phyloP scores from a whole-genome alignment of 2,888 invertebrate genomes.

The Dynastes grantii region DNA sequence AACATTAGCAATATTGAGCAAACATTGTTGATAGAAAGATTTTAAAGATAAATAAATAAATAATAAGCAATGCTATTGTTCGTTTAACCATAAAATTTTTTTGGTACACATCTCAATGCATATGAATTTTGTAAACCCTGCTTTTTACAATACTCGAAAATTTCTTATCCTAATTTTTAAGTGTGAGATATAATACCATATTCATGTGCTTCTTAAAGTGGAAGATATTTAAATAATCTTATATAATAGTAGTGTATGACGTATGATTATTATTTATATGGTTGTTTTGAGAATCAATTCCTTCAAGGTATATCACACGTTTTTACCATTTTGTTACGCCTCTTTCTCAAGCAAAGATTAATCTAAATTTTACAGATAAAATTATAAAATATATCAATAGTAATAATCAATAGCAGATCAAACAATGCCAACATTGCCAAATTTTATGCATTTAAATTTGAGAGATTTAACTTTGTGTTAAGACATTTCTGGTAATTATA shows the following conservation, averaged over 20 bases:
- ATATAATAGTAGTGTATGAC: conserved; percentile 16
- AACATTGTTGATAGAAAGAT: too few relatives aligned
- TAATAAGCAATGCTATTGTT: too few relatives aligned
- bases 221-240: conserved; percentile 33
- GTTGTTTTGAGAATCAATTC: conserved; percentile 18
- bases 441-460: too few relatives aligned
- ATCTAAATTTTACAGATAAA: too few relatives aligned
- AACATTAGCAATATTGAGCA: too few relatives aligned
- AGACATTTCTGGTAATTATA: too few relatives aligned
- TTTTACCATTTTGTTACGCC: background rate
- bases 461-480: too few relatives aligned
- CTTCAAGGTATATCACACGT: conserved; percentile 31
- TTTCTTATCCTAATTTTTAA: conserved; percentile 9
- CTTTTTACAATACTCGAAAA: background rate
- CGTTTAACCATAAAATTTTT: too few relatives aligned
- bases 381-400: too few relatives aligned
- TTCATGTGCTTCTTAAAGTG: conserved; percentile 34
- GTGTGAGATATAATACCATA: conserved; percentile 15
- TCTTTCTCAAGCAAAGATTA: background rate
- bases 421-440: too few relatives aligned
- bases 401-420: too few relatives aligned
- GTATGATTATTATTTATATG: conserved; percentile 21
- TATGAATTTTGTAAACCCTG: conserved; percentile 30
- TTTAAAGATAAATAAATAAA: too few relatives aligned
- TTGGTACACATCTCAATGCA: background rate